Evolutionary conservation across 1,140 invertebrate genomes (phyloP).

Genomic region (Dinoponera quadriceps): DNA sequence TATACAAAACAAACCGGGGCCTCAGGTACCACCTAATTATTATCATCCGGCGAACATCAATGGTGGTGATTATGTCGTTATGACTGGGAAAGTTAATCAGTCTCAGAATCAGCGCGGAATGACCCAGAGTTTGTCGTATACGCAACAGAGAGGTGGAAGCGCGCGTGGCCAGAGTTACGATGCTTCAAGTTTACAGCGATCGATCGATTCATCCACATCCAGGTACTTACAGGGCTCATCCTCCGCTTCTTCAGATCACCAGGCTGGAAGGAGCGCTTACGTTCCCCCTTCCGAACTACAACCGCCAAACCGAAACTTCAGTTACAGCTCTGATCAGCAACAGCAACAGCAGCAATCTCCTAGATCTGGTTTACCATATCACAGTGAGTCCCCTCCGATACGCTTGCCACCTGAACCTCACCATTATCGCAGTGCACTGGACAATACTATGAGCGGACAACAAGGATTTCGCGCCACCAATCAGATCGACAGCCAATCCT

Average conservation of each 20-base stretch:
- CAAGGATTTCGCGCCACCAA: slow-evolving; percentile 68
- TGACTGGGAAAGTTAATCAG: slow-evolving; percentile 82
- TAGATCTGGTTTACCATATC: slow-evolving; percentile 76
- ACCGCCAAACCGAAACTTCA: slow-evolving; percentile 73
- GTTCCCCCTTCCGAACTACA: slow-evolving; percentile 84
- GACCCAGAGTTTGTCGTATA: slow-evolving; percentile 71
- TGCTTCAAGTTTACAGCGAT: slow-evolving; percentile 68
- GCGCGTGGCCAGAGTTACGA: slow-evolving; percentile 80
- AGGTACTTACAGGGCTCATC: slow-evolving; percentile 77
- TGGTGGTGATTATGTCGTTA: slow-evolving; percentile 84
- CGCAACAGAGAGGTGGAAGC: slow-evolving; percentile 72
- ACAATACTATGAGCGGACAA: slow-evolving; percentile 64
- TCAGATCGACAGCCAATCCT: slow-evolving; percentile 78
- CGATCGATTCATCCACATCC: slow-evolving; percentile 63
- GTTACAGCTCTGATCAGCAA: slow-evolving; percentile 75
- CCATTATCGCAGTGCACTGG: slow-evolving; percentile 77
- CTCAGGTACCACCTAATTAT: slow-evolving; percentile 84
- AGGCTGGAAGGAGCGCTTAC: slow-evolving; percentile 80
- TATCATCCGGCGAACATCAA: slow-evolving; percentile 83
- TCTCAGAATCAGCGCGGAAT: slow-evolving; percentile 70
- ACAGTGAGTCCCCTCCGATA: slow-evolving; percentile 77
- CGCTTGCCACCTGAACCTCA: slow-evolving; percentile 76
- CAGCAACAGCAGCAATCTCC: slow-evolving; percentile 76
- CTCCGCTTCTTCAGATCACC: slow-evolving; percentile 77
- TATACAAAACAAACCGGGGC: slow-evolving; percentile 84